These are phyloP conservation scores for Hedya salicella DNA, from an alignment of 2,888 invertebrate genomes.

Conservation along the genomic window DNA sequence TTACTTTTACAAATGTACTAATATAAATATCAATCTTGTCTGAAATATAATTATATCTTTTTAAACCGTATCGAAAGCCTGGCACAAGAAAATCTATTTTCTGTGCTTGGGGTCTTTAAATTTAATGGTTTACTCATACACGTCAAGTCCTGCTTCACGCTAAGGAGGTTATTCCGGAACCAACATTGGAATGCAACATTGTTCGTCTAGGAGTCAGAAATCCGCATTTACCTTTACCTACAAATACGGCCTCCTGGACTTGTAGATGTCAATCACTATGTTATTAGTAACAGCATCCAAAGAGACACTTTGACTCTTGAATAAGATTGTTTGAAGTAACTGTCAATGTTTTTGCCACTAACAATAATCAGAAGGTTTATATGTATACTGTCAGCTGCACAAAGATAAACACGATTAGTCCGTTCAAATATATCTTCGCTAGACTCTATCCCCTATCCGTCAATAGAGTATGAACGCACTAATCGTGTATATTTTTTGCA, in stretches of 20 bases:
- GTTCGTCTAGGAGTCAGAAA: constrained; percentile 2
- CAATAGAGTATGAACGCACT: too few relatives aligned
- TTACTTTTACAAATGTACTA: too few relatives aligned
- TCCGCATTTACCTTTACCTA: background rate
- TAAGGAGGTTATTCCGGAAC: constrained; percentile 19
- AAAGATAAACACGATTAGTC: too few relatives aligned
- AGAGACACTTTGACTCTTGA: background rate
- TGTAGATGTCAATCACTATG: constrained; percentile 9
- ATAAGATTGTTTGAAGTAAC: background rate
- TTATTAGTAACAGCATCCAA: background rate
- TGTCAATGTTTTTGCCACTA: too few relatives aligned
- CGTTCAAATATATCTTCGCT: too few relatives aligned
- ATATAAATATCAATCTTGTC: too few relatives aligned
- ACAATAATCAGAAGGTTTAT: too few relatives aligned
- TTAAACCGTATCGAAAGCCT: too few relatives aligned
- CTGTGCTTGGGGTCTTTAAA: background rate
- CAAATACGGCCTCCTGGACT: background rate
- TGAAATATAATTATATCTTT: too few relatives aligned
- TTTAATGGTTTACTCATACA: background rate
- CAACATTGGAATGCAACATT: background rate
- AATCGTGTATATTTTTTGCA: too few relatives aligned
- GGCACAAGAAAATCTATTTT: background rate
- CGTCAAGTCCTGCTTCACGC: background rate
- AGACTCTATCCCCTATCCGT: too few relatives aligned
- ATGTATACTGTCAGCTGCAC: too few relatives aligned